Conservation (phyloP, 2,113 vertebrate genomes). For the Phalacrocorax carbo region DNA sequence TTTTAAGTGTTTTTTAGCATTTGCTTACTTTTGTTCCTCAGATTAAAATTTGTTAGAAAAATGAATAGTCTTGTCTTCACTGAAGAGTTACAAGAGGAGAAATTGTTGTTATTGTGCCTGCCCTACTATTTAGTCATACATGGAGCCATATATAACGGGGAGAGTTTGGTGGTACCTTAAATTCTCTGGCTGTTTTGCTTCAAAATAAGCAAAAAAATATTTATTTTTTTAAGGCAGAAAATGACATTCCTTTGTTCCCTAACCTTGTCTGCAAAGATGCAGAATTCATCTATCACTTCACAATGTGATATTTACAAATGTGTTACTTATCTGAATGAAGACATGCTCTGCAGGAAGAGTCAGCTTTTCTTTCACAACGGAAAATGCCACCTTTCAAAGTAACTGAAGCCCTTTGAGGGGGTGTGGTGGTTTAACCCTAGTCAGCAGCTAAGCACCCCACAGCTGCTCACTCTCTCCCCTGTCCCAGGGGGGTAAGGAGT, state of each 20-base stretch:
- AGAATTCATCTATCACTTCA: neutral
- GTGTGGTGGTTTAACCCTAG: neutral
- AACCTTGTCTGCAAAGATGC: neutral
- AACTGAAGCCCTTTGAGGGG: neutral
- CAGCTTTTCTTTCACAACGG: neutral
- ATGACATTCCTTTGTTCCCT: neutral
- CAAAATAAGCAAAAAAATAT: neutral
- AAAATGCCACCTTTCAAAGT: neutral
- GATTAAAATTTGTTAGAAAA: neutral
- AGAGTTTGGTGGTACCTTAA: neutral
- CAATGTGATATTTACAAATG: rapidly evolving
- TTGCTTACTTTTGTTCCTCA: neutral
- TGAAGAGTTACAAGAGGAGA: neutral
- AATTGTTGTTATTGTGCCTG: neutral
- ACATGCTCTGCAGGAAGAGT: neutral
- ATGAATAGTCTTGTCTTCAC: neutral
- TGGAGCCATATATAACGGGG: neutral
- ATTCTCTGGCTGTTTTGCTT: neutral
- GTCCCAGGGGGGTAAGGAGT: no score
- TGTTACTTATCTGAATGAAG: neutral
- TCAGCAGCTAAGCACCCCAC: no score
- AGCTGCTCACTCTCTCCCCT: no score
- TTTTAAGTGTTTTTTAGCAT: neutral
- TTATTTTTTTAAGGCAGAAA: neutral
- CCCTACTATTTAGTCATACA: neutral